Base-by-base conservation (phyloP, 2,888 invertebrate genomes). In the Ptychoptera albimana region DNA sequence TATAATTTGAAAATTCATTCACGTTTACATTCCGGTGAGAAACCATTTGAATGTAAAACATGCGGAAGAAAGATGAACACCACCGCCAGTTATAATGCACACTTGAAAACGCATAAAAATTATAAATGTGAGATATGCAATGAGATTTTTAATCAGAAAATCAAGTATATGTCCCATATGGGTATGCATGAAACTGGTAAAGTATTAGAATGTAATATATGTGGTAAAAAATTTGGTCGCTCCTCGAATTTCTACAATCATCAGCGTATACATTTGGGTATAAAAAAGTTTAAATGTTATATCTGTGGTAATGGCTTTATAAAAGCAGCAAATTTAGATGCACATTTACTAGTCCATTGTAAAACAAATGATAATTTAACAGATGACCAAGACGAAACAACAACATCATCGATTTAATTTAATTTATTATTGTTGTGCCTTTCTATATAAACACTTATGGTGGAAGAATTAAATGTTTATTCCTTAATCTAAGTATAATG, bases 1-100 rank as follows among this genome's bases (percentile, higher is more conserved):
- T 64, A 64, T 39, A 64, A 64, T 53, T 51, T 64, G 2, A 64
- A 64, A 48, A 64, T 64, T 31, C 64, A 64, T 39, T 61, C 62
- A 29, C 60, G 64, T 42, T 61, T 63, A 13, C 64, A 64, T 48
- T 63, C 63, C 2, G 64, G 64, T 2, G 63, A 63, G 34, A 61
- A 62, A 49, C 64, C 64, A 32, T 63, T 61, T 37, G 63, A 63
- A 53, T 64, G 64, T 47, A 62, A 61, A 39, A 53, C 62, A 43
- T 64, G 64, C 49, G 60, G 60, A 46, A 62, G 61, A 52, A 63
- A 63, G 52, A 52, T 64, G 46, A 62, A 63, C 42, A 64, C 64
- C 29, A 61, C 63, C 41, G 60, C 63, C 14, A 63, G 63, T 46
- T 54, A 63, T 50, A 60, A 63, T 49, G 62, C 63, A 9, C 64